phyloP scores from a whole-genome alignment of 1,140 invertebrate genomes.

The Drosophila nigromelanica region DNA sequence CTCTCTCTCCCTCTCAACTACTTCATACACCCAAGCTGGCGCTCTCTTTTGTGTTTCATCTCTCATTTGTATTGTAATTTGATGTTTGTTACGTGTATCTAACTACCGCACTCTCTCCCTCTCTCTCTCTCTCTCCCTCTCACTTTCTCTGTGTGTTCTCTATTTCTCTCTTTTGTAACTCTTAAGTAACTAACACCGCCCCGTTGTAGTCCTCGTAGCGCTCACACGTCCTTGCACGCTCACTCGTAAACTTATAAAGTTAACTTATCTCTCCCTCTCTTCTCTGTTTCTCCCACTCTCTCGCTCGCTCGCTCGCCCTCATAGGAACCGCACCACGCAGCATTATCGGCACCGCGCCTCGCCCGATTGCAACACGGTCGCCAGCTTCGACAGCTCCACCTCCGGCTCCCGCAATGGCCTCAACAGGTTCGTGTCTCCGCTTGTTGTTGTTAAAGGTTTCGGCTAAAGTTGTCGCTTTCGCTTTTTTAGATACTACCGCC shows the following conservation, averaged over 20 bases:
- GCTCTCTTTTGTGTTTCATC: conserved; percentile 15
- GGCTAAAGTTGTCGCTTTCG: conserved; percentile 3
- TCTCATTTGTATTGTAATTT: conserved; percentile 28
- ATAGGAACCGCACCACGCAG: conserved; percentile 90
- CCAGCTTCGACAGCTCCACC: conserved; percentile 93
- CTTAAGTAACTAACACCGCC: conserved; percentile 31
- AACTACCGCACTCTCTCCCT: conserved; percentile 15
- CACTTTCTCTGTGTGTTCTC: conserved; percentile 11
- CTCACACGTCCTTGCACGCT: conserved; percentile 14
- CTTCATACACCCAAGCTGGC: conserved; percentile 37
- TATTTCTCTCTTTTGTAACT: conserved; percentile 13
- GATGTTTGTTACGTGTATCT: conserved; percentile 6
- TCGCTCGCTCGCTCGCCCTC: not conserved
- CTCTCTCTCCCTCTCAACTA: conserved; percentile 16
- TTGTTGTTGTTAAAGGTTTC: not conserved
- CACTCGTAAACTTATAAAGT: not conserved
- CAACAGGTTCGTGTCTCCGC: conserved; percentile 86
- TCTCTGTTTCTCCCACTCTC: conserved; percentile 12
- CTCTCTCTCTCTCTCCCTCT: conserved; percentile 21
- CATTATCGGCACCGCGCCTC: conserved; percentile 93
- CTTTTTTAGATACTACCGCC: conserved; percentile 88
- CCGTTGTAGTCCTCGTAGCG: conserved; percentile 8
- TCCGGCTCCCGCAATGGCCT: conserved; percentile 92
- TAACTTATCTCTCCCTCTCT: not conserved
- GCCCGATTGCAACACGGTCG: conserved; percentile 94